Percentiles rank a stretch among this genome's conserved stretches.
Conservation (phyloP, 2,113 vertebrate genomes). For the Leptobrachium leishanense region DNA sequence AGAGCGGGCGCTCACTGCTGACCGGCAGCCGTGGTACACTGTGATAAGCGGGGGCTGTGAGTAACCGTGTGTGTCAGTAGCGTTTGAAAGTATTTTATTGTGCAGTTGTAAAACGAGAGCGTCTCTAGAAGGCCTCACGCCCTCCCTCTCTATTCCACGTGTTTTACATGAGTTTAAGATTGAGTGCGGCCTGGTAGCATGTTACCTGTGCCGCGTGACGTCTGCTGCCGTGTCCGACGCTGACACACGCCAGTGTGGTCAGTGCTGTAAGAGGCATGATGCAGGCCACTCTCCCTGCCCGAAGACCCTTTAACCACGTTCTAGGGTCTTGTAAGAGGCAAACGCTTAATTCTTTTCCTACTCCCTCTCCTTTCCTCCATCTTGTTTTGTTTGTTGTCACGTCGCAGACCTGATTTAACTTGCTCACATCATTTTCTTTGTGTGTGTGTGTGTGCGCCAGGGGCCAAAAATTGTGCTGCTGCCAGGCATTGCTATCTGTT, state of each 20-base stretch:
- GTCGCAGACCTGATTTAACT: too few relatives aligned
- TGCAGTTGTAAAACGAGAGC: slow-evolving; percentile 59
- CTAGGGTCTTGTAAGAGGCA: slow-evolving; percentile 93
- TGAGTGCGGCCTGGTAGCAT: slow-evolving; percentile 60
- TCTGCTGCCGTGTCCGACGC: slow-evolving; percentile 78
- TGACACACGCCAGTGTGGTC: slow-evolving; percentile 75
- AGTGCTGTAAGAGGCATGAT: slow-evolving; percentile 92
- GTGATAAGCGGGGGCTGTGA: slow-evolving; percentile 58
- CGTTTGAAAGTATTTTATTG: slow-evolving; percentile 48
- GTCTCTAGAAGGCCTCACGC: slow-evolving; percentile 60
- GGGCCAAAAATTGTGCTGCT: too few relatives aligned
- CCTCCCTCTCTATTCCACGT: slow-evolving; percentile 69
- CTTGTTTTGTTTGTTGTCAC: neutral
- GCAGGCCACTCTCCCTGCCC: slow-evolving; percentile 70
- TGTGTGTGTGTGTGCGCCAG: too few relatives aligned
- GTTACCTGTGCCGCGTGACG: slow-evolving; percentile 60
- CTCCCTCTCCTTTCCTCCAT: neutral
- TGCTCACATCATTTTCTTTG: too few relatives aligned
- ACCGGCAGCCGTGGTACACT: slow-evolving; percentile 55
- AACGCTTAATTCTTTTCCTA: slow-evolving; percentile 56
- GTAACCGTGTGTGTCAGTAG: slow-evolving; percentile 56
- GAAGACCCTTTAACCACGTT: slow-evolving; percentile 60
- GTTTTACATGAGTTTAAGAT: slow-evolving; percentile 60
- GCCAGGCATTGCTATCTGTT: neutral
- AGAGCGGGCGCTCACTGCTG: slow-evolving; percentile 50